Base-by-base conservation (phyloP, 2,797 vertebrate species). In the Megalops cyprinoides region DNA sequence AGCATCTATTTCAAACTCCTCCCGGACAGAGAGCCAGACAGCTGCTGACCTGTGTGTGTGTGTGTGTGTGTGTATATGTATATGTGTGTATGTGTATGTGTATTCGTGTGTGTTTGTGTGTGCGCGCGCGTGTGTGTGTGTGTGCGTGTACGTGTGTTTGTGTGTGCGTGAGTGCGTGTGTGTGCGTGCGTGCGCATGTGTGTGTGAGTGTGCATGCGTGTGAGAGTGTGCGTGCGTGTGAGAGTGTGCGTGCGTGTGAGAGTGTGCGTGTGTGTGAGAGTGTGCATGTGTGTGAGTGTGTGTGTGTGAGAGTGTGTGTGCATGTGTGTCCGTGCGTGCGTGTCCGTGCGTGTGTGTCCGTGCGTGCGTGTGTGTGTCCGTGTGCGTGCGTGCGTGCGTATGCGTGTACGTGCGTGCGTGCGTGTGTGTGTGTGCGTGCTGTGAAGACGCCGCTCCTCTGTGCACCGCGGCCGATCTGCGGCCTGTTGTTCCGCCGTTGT, bases 331-430 rank as follows among this genome's bases (percentile, higher is more conserved):
- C 76, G 44, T 15, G 37, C 60, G 46, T 82, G 89, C 86, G 86
- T 87, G 82, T 82, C 77, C 87, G 89, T 82, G 78, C 82, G 84
- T 84, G 81, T 73, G 85, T 86, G 75, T 84, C 87, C 82, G 83
- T 82, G 86, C 87, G 81, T 87, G 85, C 86, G 84, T 89, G 87
- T 86, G n/a, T n/a, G n/a, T 88, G 85, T 87, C 78, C 56, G n/a
- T n/a, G n/a, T n/a, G n/a, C n/a, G n/a, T n/a, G n/a, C n/a, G n/a
- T n/a, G n/a, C n/a, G n/a, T n/a, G n/a, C n/a, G n/a, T n/a, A n/a
- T n/a, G n/a, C n/a, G n/a, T n/a, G n/a, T n/a, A n/a, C 18, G 25
- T 28, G 25, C 34, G 34, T 4, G 25, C 80, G 76, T 87, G 87
- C 84, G n/a, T 83, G 73, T 39, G 77, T 82, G 23, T 1, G 7